Conservation (phyloP, 2,113 vertebrate species). For the Calidris pugnax region DNA sequence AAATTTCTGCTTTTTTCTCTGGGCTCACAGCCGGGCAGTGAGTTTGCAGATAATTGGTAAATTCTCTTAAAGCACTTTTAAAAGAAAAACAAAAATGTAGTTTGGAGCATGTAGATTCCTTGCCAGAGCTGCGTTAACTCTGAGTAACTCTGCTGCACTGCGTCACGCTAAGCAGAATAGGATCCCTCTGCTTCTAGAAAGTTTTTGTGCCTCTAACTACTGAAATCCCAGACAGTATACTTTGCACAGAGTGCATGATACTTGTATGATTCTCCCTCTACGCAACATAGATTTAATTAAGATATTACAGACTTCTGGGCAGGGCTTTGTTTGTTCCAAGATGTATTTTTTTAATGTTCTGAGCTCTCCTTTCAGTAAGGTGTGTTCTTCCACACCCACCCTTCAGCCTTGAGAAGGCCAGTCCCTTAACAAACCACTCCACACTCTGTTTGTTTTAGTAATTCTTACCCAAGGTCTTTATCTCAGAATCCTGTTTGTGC, state of each 20-base stretch:
- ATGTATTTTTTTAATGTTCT: not conserved
- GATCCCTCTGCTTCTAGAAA: not conserved
- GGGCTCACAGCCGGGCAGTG: not conserved
- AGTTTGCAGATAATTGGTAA: not conserved
- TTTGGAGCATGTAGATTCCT: not conserved
- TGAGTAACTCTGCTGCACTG: not conserved
- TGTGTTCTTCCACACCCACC: not conserved
- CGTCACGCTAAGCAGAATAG: not conserved
- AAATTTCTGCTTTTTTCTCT: not conserved
- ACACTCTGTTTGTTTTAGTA: slow-evolving; percentile 45
- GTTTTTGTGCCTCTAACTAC: not conserved
- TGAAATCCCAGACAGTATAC: not conserved
- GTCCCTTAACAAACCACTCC: not conserved
- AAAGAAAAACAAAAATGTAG: not conserved
- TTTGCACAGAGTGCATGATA: rapidly evolving
- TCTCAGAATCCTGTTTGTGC: slow-evolving; percentile 63
- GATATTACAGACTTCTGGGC: not conserved
- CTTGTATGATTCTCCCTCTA: not conserved
- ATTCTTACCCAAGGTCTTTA: slow-evolving; percentile 64
- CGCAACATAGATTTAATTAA: not conserved
- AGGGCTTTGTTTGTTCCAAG: not conserved
- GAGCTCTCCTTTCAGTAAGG: not conserved
- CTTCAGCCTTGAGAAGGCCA: slow-evolving; percentile 33
- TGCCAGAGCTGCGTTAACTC: not conserved
- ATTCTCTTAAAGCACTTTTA: not conserved